Evolutionary conservation across 2,888 invertebrate genomes (phyloP).

Genomic region (Melinaea marsaeus): DNA sequence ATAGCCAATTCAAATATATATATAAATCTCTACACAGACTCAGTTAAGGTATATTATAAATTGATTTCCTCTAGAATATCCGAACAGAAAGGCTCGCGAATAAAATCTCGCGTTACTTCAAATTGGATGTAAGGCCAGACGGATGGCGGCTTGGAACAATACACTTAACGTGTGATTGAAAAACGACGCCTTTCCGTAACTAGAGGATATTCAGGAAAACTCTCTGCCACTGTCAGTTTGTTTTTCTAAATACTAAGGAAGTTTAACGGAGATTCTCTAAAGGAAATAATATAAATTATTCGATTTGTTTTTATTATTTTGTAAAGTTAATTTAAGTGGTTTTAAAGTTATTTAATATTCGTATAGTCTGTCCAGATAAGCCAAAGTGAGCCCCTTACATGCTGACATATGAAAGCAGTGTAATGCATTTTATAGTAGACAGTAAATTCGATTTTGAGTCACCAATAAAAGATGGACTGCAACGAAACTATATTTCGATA

Average conservation of each 20-base stretch:
- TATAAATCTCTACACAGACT: background rate
- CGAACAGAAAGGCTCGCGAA: conserved; percentile 24
- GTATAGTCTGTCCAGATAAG: too few species aligned
- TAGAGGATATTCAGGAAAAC: conserved; percentile 2
- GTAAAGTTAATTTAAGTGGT: too few species aligned
- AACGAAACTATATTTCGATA: too few species aligned
- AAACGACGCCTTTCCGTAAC: conserved; percentile 21
- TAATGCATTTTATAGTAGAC: too few species aligned
- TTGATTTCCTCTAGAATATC: conserved; percentile 21
- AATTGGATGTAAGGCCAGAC: conserved; percentile 53
- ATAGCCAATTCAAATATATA: background rate
- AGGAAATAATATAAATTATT: too few species aligned
- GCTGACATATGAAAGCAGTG: too few species aligned
- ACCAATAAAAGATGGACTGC: too few species aligned
- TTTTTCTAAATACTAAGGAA: background rate
- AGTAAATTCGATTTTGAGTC: too few species aligned
- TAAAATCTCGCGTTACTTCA: conserved; percentile 28
- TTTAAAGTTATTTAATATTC: too few species aligned
- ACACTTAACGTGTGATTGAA: conserved; percentile 44
- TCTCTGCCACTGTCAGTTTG: background rate
- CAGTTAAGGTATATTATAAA: conserved; percentile 1
- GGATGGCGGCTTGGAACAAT: conserved; percentile 51
- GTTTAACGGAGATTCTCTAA: too few species aligned
- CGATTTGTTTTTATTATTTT: too few species aligned
- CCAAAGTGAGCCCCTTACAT: too few species aligned